A percentile compares a stretch with the other conserved stretches of the same genome.
phyloP scores from a whole-genome alignment of 1,140 invertebrate species.

The Magallana ariakensis region DNA sequence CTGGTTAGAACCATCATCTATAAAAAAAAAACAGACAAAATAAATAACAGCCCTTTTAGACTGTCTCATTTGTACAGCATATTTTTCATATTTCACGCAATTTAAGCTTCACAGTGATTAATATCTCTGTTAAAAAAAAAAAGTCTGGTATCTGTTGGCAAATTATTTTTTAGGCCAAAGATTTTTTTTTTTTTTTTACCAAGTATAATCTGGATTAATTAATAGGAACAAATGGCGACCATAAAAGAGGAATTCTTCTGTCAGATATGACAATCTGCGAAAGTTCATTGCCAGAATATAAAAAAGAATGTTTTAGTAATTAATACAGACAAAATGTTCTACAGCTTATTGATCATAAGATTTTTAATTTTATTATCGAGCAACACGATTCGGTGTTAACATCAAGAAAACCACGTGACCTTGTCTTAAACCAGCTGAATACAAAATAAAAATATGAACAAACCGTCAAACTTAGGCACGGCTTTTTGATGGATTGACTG shows the following conservation, averaged over 20 bases:
- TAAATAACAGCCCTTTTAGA: constrained; percentile 19
- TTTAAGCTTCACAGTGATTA: neutral
- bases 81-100: constrained; percentile 18
- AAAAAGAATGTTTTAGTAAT: constrained; percentile 15
- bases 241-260: neutral
- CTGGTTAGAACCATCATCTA: constrained; percentile 7
- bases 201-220: neutral
- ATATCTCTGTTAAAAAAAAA: constrained; percentile 12
- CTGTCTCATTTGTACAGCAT: constrained; percentile 2
- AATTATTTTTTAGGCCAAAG: neutral
- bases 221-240: neutral
- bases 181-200: neutral
- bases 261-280: constrained; percentile 19
- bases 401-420: neutral
- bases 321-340: neutral
- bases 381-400: neutral
- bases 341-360: constrained; percentile 18
- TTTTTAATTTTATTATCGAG: constrained; percentile 29
- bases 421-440: neutral
- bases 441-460: constrained; percentile 2
- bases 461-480: constrained; percentile 12
- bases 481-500: constrained; percentile 27
- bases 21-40: neutral
- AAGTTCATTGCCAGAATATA: constrained; percentile 10
- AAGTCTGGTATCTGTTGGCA: neutral